Base-by-base conservation (phyloP, 2,797 vertebrate species). In the Jordanella pulchra region DNA sequence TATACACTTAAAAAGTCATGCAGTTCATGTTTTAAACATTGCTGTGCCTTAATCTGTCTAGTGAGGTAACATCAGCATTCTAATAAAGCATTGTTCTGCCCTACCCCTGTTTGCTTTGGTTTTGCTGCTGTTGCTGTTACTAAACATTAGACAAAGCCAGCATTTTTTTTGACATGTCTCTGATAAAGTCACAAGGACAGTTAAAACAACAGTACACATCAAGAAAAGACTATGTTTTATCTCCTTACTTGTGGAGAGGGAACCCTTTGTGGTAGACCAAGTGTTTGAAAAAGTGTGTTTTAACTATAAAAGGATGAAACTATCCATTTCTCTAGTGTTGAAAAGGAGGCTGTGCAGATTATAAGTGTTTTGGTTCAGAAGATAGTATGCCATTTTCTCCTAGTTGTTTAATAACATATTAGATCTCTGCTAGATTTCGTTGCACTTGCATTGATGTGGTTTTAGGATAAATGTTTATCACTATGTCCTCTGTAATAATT, bases 11-110 rank as follows among this genome's bases (percentile, higher is more conserved):
- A 92, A 89, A 81, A 78, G 91, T 79, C 66, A 83, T 78, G 85
- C 76, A 66, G 85, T 91, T 94, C 92, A 94, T 93, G 93, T 94
- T 93, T 93, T 91, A 94, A 92, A 94, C 93, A 93, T 94, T 18
- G 50, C 64, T 79, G 66, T 85, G 65, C 70, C 87, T 81, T 75
- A 71, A 75, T 72, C 69, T 54, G 65, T 42, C 83, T 94, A 93
- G 93, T 93, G 90, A 93, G 91, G 85, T 87, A 93, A 93, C 89
- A 85, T 85, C 73, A 72, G 80, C 79, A 88, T 90, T 92, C 93
- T 92, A 90, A 91, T 89, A 86, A 89, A 89, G 87, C 88, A 73
- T 86, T 93, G 73, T 77, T 45, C 75, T 42, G 45, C 53, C 50
- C 64, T 25, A 18, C 82, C 51, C 64, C 71, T 21, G 25, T 51